Evolutionary conservation across 2,888 invertebrate species (phyloP).

Genomic region (Diarsia brunnea): DNA sequence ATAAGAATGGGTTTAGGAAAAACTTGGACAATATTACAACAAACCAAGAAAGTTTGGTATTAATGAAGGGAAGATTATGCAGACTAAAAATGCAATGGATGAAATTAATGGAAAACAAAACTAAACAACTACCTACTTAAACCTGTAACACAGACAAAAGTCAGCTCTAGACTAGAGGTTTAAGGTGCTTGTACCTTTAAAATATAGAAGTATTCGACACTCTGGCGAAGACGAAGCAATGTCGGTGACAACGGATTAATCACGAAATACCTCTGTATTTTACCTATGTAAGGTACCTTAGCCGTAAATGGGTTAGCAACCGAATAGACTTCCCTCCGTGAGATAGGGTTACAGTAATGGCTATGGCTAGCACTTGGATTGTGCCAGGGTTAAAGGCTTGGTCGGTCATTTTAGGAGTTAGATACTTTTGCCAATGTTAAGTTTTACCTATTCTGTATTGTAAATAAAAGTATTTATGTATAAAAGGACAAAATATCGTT

Average conservation of each 20-base stretch:
- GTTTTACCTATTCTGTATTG: not conserved
- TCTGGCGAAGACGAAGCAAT: conserved; percentile 12
- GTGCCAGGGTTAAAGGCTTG: conserved; percentile 49
- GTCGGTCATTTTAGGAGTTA: conserved; percentile 33
- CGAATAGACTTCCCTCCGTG: conserved; percentile 41
- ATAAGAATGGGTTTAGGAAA: too few species aligned
- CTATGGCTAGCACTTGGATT: conserved; percentile 40
- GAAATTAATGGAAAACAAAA: not conserved
- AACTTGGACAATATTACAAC: not conserved
- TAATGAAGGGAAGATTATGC: not conserved
- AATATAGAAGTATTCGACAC: not conserved
- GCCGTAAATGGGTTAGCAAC: conserved; percentile 35
- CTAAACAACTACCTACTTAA: not conserved
- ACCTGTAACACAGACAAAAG: not conserved
- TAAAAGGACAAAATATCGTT: not conserved
- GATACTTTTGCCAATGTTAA: conserved; percentile 16
- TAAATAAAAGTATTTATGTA: not conserved
- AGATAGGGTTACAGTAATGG: conserved; percentile 63
- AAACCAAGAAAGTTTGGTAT: not conserved
- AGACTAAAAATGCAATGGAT: not conserved
- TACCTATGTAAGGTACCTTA: conserved; percentile 30
- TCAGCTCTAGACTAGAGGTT: not conserved
- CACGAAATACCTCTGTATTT: conserved; percentile 58
- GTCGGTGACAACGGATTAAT: conserved; percentile 51
- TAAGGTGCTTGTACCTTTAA: not conserved